phyloP scores from a whole-genome alignment of 2,113 vertebrate species.

The Calonectris borealis region DNA sequence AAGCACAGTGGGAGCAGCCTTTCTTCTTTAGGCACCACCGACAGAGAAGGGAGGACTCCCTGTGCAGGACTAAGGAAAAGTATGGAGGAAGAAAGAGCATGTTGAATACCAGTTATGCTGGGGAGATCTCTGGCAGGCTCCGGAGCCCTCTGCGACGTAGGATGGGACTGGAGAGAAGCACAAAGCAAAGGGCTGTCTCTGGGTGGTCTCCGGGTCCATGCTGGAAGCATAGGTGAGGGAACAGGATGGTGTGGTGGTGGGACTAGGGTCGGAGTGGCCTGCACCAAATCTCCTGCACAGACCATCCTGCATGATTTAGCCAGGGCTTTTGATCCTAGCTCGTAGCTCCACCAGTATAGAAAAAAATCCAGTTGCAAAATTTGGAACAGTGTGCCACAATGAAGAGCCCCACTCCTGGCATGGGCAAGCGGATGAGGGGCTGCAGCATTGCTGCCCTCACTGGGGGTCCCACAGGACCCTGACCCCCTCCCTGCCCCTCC shows the following conservation, averaged over 20 bases:
- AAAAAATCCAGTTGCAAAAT: neutral
- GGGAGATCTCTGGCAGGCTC: neutral
- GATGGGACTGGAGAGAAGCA: neutral
- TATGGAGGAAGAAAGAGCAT: neutral
- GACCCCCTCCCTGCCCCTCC: neutral
- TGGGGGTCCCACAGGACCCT: neutral
- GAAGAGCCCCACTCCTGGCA: neutral
- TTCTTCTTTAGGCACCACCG: neutral
- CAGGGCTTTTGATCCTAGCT: neutral
- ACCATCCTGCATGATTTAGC: accelerated
- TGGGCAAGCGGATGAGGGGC: accelerated
- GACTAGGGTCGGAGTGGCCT: neutral
- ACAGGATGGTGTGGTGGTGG: neutral
- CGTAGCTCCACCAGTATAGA: accelerated
- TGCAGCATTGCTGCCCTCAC: neutral
- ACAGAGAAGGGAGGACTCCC: neutral
- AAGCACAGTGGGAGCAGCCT: neutral
- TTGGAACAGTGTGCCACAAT: accelerated
- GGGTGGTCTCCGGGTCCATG: accelerated
- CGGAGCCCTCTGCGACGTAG: accelerated
- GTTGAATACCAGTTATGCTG: neutral
- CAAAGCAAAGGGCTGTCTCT: neutral
- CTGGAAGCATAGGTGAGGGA: neutral
- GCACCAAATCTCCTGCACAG: neutral
- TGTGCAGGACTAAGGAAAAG: neutral